A percentile compares a stretch with the other conserved stretches of the same genome.
Conservation (phyloP, 2,797 vertebrate species). For the Cuniculus paca region DNA sequence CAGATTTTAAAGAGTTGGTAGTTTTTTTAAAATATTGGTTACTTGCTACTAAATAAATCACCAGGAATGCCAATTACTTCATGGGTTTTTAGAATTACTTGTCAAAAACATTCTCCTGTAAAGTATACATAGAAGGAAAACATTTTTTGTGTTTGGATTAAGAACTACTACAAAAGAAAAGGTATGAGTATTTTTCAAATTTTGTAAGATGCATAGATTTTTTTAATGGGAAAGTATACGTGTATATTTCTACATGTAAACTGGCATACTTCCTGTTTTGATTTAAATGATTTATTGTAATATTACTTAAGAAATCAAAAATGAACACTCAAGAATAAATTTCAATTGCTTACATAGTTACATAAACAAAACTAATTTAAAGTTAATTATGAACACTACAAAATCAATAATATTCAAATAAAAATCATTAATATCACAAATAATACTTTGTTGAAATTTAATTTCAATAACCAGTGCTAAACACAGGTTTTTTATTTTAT, state of each 20-base stretch:
- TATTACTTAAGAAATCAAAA: not conserved
- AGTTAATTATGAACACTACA: constrained; percentile 6
- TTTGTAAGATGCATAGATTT: not conserved
- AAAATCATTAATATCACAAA: not conserved
- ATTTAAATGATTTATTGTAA: constrained; percentile 32
- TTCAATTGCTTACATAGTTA: not conserved
- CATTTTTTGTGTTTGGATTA: not conserved
- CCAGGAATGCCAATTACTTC: not conserved
- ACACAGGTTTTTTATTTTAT: not conserved
- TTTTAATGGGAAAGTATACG: not conserved
- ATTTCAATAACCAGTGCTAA: not conserved
- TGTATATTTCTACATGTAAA: not conserved
- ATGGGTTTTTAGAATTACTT: not conserved
- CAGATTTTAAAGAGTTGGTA: not conserved
- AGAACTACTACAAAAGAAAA: not conserved
- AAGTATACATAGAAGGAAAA: not conserved
- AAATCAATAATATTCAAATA: constrained; percentile 39
- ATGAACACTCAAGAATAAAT: not conserved
- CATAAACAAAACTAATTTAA: constrained; percentile 14
- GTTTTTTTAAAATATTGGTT: not conserved
- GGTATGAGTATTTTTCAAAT: not conserved
- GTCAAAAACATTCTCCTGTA: not conserved
- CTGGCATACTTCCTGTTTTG: not conserved
- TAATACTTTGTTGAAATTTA: not conserved
- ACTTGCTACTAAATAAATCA: not conserved